Base-by-base conservation (phyloP, 2,797 vertebrate genomes). In the Odontamblyopus lacepedii region DNA sequence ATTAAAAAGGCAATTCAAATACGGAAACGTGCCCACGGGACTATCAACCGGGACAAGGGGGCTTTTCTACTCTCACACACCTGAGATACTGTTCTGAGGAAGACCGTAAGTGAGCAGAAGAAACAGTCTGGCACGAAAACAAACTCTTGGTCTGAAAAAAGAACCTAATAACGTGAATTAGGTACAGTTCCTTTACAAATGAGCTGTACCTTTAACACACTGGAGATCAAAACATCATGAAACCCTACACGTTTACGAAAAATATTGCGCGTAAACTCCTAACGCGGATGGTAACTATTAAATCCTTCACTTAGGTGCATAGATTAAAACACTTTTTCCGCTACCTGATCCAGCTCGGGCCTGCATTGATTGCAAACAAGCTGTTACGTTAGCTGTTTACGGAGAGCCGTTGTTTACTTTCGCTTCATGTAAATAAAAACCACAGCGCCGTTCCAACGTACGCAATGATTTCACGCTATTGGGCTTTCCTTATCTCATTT, bases 321-420 rank as follows among this genome's bases (percentile, higher is more conserved):
- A 23, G n/a, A 64, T 79, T 62, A 63, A 59, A 67, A 69, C 63
- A 19, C 8, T 11, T 76, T 67, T 83, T 85, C 79, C 71, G 26
- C 27, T 30, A 30, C 12, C 41, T 41, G 55, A 69, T 62, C 67
- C 26, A 1, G 16, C 73, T 72, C 29, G 48, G 50, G 35, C 77
- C 30, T 38, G 18, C 78, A 67, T 27, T 84, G 81, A 88, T 86
- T 83, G 76, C 83, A 79, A 85, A 80, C 76, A 57, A 75, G 79
- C 68, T 70, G 75, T 79, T 82, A 79, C 69, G 56, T 68, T 77
- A 78, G 75, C 81, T 70, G 44, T 56, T 80, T 64, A 76, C 69
- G 69, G 32, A 74, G 70, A 66, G 69, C 57, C 41, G 50, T 80
- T 71, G 38, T 38, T 72, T 69, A 72, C 80, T 77, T 69, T 78